Conservation (phyloP, 2,113 vertebrate species). For the Centropus bengalensis region DNA sequence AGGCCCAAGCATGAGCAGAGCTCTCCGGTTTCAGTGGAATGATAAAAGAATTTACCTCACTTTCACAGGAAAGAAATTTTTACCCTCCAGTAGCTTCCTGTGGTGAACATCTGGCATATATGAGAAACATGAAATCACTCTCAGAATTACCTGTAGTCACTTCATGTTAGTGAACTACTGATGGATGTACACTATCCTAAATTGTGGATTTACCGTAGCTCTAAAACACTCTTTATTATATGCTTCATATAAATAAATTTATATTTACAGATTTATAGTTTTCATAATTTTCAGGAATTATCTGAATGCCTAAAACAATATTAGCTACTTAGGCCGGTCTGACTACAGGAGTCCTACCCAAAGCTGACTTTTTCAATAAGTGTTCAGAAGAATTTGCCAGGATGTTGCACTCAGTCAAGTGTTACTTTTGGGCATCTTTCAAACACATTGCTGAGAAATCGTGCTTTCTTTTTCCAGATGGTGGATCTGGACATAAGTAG, state of each 20-base stretch:
- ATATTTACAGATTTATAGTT: not conserved
- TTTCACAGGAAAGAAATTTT: not conserved
- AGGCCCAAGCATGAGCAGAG: not conserved
- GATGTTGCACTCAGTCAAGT: not conserved
- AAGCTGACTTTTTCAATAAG: not conserved
- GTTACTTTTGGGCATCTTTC: not conserved
- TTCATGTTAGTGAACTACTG: not conserved
- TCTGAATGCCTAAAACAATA: not conserved
- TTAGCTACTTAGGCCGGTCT: not conserved
- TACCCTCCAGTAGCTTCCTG: not conserved
- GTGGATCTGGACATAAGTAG: not conserved
- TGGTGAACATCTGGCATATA: not conserved
- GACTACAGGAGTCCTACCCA: not conserved
- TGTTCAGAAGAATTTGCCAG: not conserved
- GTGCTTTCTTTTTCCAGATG: not conserved
- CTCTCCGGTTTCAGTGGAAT: not conserved
- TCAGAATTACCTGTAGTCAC: not conserved
- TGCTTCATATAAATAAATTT: too few relatives aligned
- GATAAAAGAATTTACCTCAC: not conserved
- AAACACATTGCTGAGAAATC: not conserved
- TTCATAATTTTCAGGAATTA: not conserved
- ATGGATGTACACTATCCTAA: not conserved
- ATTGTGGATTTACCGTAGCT: not conserved
- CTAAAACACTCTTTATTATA: not conserved
- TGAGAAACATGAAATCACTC: not conserved